Conservation (phyloP, 2,797 vertebrate genomes). For the Momotus momota region DNA sequence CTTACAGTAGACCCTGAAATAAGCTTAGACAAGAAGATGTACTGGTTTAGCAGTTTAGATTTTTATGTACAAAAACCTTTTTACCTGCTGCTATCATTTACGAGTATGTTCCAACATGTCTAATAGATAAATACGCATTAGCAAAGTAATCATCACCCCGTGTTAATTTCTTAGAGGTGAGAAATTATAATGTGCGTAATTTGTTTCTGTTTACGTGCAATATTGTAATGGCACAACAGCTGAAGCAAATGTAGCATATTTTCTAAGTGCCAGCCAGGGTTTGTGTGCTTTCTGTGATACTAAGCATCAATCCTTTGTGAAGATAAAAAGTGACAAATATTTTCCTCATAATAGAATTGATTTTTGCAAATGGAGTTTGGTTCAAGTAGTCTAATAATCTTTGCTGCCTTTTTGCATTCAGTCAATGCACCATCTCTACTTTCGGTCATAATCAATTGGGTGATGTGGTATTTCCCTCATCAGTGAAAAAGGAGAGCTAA, state of each 20-base stretch:
- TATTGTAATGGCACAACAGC: constrained; percentile 40
- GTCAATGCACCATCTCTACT: constrained; percentile 1
- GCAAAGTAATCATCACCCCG: background rate
- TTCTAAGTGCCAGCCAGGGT: background rate
- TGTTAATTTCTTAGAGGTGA: no score
- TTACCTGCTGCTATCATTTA: background rate
- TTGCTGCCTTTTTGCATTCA: constrained; percentile 29
- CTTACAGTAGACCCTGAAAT: background rate
- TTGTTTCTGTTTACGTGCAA: constrained; percentile 51
- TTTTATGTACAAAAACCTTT: background rate
- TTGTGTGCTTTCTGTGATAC: constrained; percentile 24
- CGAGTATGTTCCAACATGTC: background rate
- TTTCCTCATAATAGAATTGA: constrained; percentile 43
- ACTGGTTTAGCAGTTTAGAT: background rate
- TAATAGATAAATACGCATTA: constrained; percentile 37
- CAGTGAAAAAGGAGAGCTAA: constrained; percentile 8
- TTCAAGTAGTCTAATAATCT: constrained; percentile 40
- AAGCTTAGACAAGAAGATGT: background rate
- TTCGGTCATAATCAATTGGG: constrained; percentile 5
- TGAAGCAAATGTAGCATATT: background rate
- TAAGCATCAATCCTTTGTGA: background rate
- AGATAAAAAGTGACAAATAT: constrained; percentile 35
- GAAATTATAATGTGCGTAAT: constrained; percentile 29
- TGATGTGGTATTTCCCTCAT: constrained; percentile 45
- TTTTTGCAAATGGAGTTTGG: constrained; percentile 58